Conservation (phyloP, 2,797 vertebrate species). For the Nannoperca australis region DNA sequence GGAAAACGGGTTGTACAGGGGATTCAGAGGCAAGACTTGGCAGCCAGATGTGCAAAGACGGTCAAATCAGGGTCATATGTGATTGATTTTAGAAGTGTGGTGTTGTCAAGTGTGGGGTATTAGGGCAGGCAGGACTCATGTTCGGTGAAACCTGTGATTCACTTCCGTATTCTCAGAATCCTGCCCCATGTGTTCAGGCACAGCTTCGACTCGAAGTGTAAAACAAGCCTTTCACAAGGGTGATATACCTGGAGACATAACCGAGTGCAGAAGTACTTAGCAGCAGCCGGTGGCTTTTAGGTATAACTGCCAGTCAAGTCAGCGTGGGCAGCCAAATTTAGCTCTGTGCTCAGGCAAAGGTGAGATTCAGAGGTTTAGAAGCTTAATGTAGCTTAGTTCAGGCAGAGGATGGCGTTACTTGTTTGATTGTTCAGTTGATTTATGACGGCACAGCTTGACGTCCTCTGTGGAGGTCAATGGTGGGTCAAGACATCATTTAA, state of each 20-base stretch:
- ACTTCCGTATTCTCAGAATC: not conserved
- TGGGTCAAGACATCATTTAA: slow-evolving; percentile 26
- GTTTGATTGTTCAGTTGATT: slow-evolving; percentile 20
- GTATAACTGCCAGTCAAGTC: slow-evolving; percentile 38
- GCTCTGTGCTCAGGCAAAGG: slow-evolving; percentile 10
- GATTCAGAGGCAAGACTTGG: not conserved
- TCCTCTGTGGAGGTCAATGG: not conserved
- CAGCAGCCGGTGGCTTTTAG: slow-evolving; percentile 43
- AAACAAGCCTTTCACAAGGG: slow-evolving; percentile 26
- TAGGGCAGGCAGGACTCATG: not conserved
- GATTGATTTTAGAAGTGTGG: not conserved
- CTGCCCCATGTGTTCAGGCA: not conserved
- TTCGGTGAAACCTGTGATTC: slow-evolving; percentile 1
- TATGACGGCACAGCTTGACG: not conserved
- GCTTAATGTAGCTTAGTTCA: slow-evolving; percentile 12
- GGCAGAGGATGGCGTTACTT: slow-evolving; percentile 1
- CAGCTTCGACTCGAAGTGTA: slow-evolving; percentile 10
- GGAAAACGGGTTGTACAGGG: not conserved
- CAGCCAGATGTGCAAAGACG: not conserved
- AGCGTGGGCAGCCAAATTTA: slow-evolving; percentile 33
- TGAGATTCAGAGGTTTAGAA: slow-evolving; percentile 13
- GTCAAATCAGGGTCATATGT: not conserved
- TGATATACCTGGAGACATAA: slow-evolving; percentile 19
- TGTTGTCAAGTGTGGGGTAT: not conserved
- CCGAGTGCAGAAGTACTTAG: slow-evolving; percentile 26